These are phyloP conservation scores for Hemichromis elongatus DNA, from an alignment of 2,113 vertebrate species.

Conservation along the genomic window DNA sequence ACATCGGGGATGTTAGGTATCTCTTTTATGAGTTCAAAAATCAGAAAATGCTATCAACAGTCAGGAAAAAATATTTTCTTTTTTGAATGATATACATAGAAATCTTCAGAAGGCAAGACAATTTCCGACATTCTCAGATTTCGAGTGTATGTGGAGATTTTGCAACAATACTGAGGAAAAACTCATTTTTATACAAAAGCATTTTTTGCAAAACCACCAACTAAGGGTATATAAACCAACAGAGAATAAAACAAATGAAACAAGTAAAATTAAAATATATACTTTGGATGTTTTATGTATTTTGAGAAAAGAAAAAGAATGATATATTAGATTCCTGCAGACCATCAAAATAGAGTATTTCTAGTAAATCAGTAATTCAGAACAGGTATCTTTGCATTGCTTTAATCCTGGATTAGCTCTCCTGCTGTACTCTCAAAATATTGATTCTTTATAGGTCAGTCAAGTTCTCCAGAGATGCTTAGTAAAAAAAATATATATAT, in stretches of 20 bases:
- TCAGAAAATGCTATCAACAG: not conserved
- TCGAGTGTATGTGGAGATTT: not conserved
- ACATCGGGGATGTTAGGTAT: not conserved
- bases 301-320: not conserved
- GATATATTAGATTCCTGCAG: not conserved
- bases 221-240: not conserved
- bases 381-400: not conserved
- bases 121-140: not conserved
- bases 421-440: not conserved
- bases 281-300: not conserved
- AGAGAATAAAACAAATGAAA: not conserved
- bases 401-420: not conserved
- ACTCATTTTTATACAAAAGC: fast-evolving
- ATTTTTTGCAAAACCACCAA: not conserved
- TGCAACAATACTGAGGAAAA: not conserved
- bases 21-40: not conserved
- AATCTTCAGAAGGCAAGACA: not conserved
- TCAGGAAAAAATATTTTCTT: not conserved
- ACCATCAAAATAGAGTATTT: not conserved
- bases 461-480: not conserved
- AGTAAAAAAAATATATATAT: not conserved
- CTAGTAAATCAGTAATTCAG: not conserved
- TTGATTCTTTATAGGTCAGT: not conserved
- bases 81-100: not conserved
- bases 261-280: not conserved